Evolutionary conservation across 2,113 vertebrate species (phyloP).

Genomic region (Hippocampus mohnikei): DNA sequence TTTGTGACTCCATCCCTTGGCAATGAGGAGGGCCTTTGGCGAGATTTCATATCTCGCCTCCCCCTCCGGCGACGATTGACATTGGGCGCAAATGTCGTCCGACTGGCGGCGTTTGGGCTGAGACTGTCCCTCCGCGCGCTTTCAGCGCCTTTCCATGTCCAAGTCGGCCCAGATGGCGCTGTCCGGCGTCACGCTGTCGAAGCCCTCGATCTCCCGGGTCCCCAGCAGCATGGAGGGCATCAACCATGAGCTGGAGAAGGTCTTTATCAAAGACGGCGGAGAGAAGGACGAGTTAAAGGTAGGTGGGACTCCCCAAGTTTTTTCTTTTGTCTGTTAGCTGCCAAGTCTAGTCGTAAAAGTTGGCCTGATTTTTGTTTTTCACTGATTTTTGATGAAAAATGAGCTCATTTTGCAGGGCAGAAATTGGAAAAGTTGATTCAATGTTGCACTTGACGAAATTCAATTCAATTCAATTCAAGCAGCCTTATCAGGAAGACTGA

Average conservation of each 20-base stretch:
- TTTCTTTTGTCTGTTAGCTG: not conserved
- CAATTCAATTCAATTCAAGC: too few relatives aligned
- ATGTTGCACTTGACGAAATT: too few relatives aligned
- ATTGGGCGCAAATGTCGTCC: not conserved
- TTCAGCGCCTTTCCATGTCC: slow-evolving; percentile 78
- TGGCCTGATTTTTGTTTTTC: too few relatives aligned
- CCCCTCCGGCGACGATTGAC: too few relatives aligned
- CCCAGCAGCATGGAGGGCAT: slow-evolving; percentile 98
- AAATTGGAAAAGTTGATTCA: too few relatives aligned
- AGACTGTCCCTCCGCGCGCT: not conserved
- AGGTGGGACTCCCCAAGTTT: slow-evolving; percentile 58
- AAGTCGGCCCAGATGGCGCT: slow-evolving; percentile 88
- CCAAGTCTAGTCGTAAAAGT: not conserved
- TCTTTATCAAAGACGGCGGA: slow-evolving; percentile 91
- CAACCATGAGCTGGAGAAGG: slow-evolving; percentile 96
- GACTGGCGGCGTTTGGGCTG: not conserved
- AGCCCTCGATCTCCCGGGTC: slow-evolving; percentile 88
- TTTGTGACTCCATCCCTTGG: not conserved
- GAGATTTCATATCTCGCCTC: too few relatives aligned
- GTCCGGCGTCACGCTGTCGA: slow-evolving; percentile 91
- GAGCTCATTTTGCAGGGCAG: too few relatives aligned
- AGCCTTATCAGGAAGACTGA: too few relatives aligned
- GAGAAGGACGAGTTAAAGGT: slow-evolving; percentile 96
- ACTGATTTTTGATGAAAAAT: too few relatives aligned
- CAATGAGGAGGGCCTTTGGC: too few relatives aligned